phyloP scores from a whole-genome alignment of 2,113 vertebrate genomes.

The Dolichotis patagonum region DNA sequence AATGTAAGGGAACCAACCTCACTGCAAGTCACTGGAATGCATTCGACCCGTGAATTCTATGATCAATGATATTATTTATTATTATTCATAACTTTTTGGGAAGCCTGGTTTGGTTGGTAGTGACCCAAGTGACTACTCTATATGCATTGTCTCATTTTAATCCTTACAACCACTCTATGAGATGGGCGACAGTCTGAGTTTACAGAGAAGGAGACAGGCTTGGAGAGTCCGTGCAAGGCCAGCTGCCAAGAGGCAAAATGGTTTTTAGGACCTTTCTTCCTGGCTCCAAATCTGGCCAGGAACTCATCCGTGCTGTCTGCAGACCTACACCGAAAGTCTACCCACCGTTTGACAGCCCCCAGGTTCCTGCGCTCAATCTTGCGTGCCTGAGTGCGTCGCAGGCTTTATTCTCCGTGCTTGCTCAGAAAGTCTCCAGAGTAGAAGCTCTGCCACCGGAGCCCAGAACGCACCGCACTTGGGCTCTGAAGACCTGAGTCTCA shows the following conservation, averaged over 20 bases:
- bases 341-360: background rate
- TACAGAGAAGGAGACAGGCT: background rate
- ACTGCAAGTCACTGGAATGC: no score
- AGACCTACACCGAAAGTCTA: background rate
- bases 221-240: background rate
- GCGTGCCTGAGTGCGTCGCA: background rate
- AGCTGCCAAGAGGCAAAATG: background rate
- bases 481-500: background rate
- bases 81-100: background rate
- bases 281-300: background rate
- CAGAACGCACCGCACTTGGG: background rate
- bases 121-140: background rate
- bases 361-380: background rate
- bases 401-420: background rate
- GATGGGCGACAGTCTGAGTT: background rate
- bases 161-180: background rate
- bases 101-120: background rate
- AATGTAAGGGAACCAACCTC: background rate
- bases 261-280: background rate
- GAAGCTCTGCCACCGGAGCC: background rate
- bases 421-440: conserved; percentile 10
- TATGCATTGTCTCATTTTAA: background rate
- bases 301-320: background rate
- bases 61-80: background rate
- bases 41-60: background rate